A percentile compares a stretch with the other conserved stretches of the same genome.
Evolutionary conservation across 1,140 invertebrate genomes (phyloP).

Genomic region (Gryllus bimaculatus): DNA sequence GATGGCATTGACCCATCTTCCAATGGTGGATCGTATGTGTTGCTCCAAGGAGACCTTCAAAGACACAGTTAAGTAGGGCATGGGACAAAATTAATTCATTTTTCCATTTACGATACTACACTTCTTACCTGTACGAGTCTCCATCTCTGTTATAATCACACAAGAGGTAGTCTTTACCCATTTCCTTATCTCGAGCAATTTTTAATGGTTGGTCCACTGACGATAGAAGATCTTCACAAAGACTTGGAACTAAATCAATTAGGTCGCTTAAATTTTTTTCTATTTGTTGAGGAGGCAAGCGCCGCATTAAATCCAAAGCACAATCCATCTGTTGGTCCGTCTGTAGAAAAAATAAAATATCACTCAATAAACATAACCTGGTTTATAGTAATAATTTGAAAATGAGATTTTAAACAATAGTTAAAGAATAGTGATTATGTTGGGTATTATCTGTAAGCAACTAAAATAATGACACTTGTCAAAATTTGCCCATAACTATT

Average conservation of each 20-base stretch:
- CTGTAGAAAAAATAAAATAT: slow-evolving; percentile 38
- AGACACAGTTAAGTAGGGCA: slow-evolving; percentile 11
- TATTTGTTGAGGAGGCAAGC: slow-evolving; percentile 97
- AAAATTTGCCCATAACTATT: neutral
- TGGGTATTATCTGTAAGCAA: neutral
- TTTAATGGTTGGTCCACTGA: slow-evolving; percentile 98
- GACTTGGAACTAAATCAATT: slow-evolving; percentile 88
- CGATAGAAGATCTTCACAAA: slow-evolving; percentile 94
- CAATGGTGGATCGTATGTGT: slow-evolving; percentile 93
- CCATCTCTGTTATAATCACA: slow-evolving; percentile 99
- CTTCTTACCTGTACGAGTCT: slow-evolving; percentile 82
- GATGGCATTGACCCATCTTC: slow-evolving; percentile 98
- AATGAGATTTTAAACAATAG: no score
- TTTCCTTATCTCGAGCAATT: slow-evolving; percentile 88
- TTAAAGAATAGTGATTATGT: neutral
- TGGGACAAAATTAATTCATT: neutral
- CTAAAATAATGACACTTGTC: neutral
- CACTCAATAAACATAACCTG: neutral
- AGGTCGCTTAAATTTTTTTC: slow-evolving; percentile 97
- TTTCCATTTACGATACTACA: slow-evolving; percentile 10
- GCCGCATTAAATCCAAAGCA: slow-evolving; percentile 95
- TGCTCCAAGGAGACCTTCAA: slow-evolving; percentile 95
- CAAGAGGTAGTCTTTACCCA: slow-evolving; percentile 92
- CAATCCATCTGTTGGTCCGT: slow-evolving; percentile 97
- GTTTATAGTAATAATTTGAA: neutral